Evolutionary conservation across 2,888 invertebrate genomes (phyloP).

Genomic region (Calliphora vomitoria): DNA sequence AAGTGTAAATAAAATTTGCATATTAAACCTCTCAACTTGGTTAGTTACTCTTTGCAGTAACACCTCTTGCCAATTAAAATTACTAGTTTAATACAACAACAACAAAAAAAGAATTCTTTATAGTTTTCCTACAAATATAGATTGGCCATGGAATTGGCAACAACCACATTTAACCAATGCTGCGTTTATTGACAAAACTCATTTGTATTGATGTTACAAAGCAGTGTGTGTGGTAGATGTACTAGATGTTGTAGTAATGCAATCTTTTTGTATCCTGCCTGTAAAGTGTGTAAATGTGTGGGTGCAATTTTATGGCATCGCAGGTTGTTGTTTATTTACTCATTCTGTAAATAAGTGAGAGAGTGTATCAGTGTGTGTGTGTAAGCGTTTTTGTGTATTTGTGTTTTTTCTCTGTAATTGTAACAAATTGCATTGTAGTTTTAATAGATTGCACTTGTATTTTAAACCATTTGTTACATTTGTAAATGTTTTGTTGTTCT

Average conservation of each 20-base stretch:
- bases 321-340: slow-evolving; percentile 61
- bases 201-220: slow-evolving; percentile 39
- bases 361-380: neutral
- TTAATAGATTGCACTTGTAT: slow-evolving; percentile 63
- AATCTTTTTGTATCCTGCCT: neutral
- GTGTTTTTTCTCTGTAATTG: slow-evolving; percentile 49
- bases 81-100: slow-evolving; percentile 14
- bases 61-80: slow-evolving; percentile 53
- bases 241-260: slow-evolving; percentile 5
- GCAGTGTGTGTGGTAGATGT: neutral
- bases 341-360: neutral
- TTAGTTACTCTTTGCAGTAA: neutral
- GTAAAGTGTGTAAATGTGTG: neutral
- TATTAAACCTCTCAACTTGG: neutral
- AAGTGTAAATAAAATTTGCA: neutral
- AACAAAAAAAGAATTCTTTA: neutral
- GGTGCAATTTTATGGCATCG: slow-evolving; percentile 42
- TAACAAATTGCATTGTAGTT: slow-evolving; percentile 64
- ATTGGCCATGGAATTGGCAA: slow-evolving; percentile 35
- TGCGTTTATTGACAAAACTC: slow-evolving; percentile 55
- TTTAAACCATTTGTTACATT: slow-evolving; percentile 62
- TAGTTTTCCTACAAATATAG: neutral
- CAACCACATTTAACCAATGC: slow-evolving; percentile 48
- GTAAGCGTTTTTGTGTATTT: slow-evolving; percentile 16
- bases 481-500: slow-evolving; percentile 40